Evolutionary conservation across 2,888 invertebrate genomes (phyloP), one percentile per base, ranked within the genome.

Genomic region (Argynnis bischoffii): DNA sequence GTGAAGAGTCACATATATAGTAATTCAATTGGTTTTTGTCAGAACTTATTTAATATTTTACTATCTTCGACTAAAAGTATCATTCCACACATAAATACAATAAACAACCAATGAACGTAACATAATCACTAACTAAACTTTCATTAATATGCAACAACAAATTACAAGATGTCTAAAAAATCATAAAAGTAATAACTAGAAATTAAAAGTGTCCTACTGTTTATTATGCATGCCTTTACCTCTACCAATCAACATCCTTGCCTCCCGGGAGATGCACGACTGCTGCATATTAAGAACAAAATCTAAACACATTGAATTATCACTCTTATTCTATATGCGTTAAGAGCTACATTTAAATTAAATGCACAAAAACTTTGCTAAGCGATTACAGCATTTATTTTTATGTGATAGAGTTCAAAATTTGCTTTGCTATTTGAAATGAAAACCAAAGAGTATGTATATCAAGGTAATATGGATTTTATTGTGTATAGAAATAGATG

Each of bases 161-260:
- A 59, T 48, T 1, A 48, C 48, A 48, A 26, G 59, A 48, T 26
- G 46, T 55, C 16, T 64, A 65, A 51, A 26, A 50, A 57, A 53
- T 63, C 48, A 63, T 57, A 55, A 70, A 46, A 50, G 26, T 56
- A 47, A 53, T 26, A 63, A 50, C 41, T 63, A 57, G 48, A 59
- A 55, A 47, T 65, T 48, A 66, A 55, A 50, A 66, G 60, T 66
- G 66, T 61, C 55, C 59, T 47, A 47, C 46, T 53, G 59, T 59
- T 70, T 67, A 70, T 65, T 65, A 65, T 63, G 63, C 69, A 67
- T 63, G 53, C 65, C 67, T 13, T 54, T 59, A 67, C 64, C 61
- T 67, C 55, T 55, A 48, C 67, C 71, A 69, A 71, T 67, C 71
- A 71, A 71, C 69, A 67, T 69, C 71, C 66, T 63, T 63, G 65